Evolutionary conservation across 2,797 vertebrate genomes (phyloP).

Genomic region (Arnoldichthys spilopterus): DNA sequence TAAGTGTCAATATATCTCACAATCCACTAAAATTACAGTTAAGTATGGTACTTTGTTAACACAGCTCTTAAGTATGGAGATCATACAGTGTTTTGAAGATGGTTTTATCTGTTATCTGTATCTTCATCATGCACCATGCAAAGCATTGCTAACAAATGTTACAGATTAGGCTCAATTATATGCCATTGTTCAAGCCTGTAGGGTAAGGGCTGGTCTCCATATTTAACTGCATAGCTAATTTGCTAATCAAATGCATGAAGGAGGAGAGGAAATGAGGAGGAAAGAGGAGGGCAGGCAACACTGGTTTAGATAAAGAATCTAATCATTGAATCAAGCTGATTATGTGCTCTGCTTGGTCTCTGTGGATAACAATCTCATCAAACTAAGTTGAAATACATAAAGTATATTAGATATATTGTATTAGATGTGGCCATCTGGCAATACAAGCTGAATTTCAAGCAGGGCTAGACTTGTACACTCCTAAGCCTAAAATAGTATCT

Average conservation of each 20-base stretch:
- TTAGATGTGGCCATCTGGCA: neutral
- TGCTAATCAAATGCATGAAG: constrained; percentile 29
- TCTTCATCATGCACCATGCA: neutral
- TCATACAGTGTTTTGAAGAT: too few species aligned
- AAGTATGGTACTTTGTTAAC: too few species aligned
- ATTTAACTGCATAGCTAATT: constrained; percentile 29
- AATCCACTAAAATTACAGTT: too few species aligned
- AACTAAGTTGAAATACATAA: neutral
- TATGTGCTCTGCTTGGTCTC: constrained; percentile 27
- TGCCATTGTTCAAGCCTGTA: constrained; percentile 28
- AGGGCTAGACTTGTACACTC: neutral
- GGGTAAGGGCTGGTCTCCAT: constrained; percentile 14
- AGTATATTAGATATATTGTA: neutral
- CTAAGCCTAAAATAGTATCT: neutral
- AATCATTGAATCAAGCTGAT: constrained; percentile 34
- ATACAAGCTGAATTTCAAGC: neutral
- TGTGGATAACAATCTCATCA: constrained; percentile 25
- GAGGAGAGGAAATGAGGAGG: constrained; percentile 27
- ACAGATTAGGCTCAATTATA: constrained; percentile 27
- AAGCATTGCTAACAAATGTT: constrained; percentile 4
- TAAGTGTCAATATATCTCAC: too few species aligned
- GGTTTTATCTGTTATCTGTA: too few species aligned
- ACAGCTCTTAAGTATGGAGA: too few species aligned
- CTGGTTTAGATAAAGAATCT: constrained; percentile 13
- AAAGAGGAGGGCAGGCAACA: neutral